Evolutionary conservation across 2,797 vertebrate genomes (phyloP).

Genomic region (Steatocranus sp.): DNA sequence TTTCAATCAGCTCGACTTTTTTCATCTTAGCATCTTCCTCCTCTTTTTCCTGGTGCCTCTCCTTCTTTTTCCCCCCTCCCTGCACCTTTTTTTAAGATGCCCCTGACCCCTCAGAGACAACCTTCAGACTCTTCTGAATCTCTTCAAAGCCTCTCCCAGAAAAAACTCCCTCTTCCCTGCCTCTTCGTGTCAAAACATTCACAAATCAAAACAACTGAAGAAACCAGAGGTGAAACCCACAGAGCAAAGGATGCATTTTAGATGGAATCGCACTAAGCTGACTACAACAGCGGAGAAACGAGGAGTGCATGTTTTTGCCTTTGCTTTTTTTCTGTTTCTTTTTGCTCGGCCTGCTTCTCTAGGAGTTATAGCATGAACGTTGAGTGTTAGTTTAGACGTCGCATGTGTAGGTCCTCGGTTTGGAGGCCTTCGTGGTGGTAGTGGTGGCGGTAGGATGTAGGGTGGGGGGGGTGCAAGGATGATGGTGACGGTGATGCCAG

Average conservation of each 20-base stretch:
- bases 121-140: slow-evolving; percentile 41
- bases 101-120: slow-evolving; percentile 56
- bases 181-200: slow-evolving; percentile 63
- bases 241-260: slow-evolving; percentile 37
- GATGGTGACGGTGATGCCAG: neutral
- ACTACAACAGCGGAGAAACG: slow-evolving; percentile 10
- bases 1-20: slow-evolving; percentile 3
- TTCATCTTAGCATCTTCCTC: neutral
- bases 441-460: neutral
- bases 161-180: slow-evolving; percentile 22
- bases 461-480: neutral
- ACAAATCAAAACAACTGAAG: slow-evolving; percentile 59
- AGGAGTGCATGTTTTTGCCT: slow-evolving; percentile 36
- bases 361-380: slow-evolving; percentile 68
- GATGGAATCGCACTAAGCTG: slow-evolving; percentile 49
- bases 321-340: neutral
- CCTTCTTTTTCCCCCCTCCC: neutral
- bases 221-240: slow-evolving; percentile 32
- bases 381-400: slow-evolving; percentile 62
- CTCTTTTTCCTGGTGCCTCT: slow-evolving; percentile 14
- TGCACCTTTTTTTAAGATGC: slow-evolving; percentile 18
- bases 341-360: slow-evolving; percentile 60
- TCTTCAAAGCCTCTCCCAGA: slow-evolving; percentile 59
- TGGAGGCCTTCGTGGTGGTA: neutral
- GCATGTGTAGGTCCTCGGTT: slow-evolving; percentile 56